A percentile compares a stretch with the other conserved stretches of the same genome.
phyloP scores from a whole-genome alignment of 2,888 invertebrate genomes.

The Balanococcus diminutus region DNA sequence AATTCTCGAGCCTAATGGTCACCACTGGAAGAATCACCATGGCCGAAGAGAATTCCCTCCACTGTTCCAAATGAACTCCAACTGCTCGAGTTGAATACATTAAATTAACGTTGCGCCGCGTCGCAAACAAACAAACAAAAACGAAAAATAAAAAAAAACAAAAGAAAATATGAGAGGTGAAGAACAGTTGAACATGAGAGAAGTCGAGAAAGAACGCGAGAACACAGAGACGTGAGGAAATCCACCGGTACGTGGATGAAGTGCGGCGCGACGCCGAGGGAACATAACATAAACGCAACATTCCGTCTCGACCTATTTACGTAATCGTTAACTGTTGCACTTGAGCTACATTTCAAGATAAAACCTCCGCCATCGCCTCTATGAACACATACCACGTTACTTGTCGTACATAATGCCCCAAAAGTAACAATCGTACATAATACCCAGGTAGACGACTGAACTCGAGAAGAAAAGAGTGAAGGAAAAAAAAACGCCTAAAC shows the following conservation, averaged over 20 bases:
- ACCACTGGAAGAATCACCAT: no score
- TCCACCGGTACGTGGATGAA: background rate
- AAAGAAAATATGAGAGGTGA: constrained; percentile 19
- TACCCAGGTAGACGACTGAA: constrained; percentile 24
- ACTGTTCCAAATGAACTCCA: background rate
- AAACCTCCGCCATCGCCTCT: constrained; percentile 50
- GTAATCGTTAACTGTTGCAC: constrained; percentile 58
- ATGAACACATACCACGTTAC: constrained; percentile 51
- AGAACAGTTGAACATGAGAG: background rate
- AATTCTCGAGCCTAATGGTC: no score
- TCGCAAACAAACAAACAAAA: background rate
- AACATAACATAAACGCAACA: constrained; percentile 51
- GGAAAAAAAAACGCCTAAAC: background rate
- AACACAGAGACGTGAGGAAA: constrained; percentile 43
- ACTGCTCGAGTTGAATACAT: background rate
- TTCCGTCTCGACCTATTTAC: constrained; percentile 57
- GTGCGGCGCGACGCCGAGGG: constrained; percentile 34
- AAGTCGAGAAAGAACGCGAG: constrained; percentile 4
- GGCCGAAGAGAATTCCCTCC: background rate
- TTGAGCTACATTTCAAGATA: constrained; percentile 57
- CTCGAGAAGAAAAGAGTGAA: background rate
- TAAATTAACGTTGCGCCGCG: background rate
- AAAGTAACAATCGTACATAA: constrained; percentile 42
- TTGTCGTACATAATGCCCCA: constrained; percentile 43
- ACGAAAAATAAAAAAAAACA: background rate